Percentiles rank a stretch among this genome's conserved stretches.
These are phyloP conservation scores for Diarsia mendica DNA, from an alignment of 2,888 invertebrate species.

Conservation along the genomic window DNA sequence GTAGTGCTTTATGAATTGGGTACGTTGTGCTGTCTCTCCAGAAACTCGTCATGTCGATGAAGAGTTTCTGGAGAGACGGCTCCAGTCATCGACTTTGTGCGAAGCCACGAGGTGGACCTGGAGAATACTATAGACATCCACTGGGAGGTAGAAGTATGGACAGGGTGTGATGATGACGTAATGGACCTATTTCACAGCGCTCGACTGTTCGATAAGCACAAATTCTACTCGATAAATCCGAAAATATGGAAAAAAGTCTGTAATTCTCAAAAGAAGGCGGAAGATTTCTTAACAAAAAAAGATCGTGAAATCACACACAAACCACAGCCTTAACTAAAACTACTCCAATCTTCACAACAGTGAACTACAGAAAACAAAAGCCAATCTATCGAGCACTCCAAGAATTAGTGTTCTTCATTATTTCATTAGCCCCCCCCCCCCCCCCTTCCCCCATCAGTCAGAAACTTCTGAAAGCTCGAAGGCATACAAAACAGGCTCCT, in stretches of 20 bases:
- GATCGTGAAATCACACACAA: neutral
- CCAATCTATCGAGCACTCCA: conserved; percentile 49
- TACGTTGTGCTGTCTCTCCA: too few relatives aligned
- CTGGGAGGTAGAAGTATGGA: neutral
- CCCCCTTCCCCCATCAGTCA: conserved; percentile 52
- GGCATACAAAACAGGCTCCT: conserved; percentile 60
- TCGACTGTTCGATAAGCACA: neutral
- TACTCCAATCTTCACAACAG: conserved; percentile 35
- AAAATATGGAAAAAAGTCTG: neutral
- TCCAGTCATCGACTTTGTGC: neutral
- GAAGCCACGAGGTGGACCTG: neutral
- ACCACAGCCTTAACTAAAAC: neutral
- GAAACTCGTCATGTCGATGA: too few relatives aligned
- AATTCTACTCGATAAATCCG: neutral
- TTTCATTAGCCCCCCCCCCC: conserved; percentile 54
- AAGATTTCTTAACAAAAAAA: neutral
- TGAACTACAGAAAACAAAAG: conserved; percentile 41
- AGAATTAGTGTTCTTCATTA: conserved; percentile 59
- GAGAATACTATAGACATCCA: neutral
- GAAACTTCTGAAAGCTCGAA: conserved; percentile 30
- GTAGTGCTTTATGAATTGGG: neutral
- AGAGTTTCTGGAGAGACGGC: neutral
- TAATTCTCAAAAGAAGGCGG: neutral
- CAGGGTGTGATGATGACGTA: neutral
- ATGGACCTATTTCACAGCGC: neutral